Percentiles rank a stretch among this genome's conserved stretches.
phyloP scores from a whole-genome alignment of 2,113 vertebrate species.

The Arvicanthis niloticus region DNA sequence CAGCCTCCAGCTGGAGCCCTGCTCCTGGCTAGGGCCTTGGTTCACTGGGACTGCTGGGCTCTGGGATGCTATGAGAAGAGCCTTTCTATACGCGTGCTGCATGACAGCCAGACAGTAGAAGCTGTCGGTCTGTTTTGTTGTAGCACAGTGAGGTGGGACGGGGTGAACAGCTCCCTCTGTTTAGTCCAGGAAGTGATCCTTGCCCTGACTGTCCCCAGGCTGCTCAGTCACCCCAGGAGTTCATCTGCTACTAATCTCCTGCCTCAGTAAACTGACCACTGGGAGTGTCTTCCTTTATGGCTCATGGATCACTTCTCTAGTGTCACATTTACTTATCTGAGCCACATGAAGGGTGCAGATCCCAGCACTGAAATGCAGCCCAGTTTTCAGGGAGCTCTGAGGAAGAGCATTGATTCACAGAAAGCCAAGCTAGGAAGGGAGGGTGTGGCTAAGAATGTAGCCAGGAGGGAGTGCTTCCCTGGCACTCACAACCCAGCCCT shows the following conservation, averaged over 20 bases:
- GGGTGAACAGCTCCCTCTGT: slow-evolving; percentile 10
- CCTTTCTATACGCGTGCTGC: slow-evolving; percentile 40
- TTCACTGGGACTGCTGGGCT: not conserved
- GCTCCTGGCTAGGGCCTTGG: not conserved
- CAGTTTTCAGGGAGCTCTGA: not conserved
- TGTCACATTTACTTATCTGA: not conserved
- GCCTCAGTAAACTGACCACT: not conserved
- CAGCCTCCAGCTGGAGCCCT: not conserved
- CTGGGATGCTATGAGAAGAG: slow-evolving; percentile 48
- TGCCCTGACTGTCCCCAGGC: not conserved
- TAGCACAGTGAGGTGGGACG: slow-evolving; percentile 4
- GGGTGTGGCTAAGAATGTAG: not conserved
- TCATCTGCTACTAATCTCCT: slow-evolving; percentile 10
- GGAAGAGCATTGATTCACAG: not conserved
- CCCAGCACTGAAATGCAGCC: not conserved
- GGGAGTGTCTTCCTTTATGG: slow-evolving; percentile 4
- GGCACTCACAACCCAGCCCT: not conserved
- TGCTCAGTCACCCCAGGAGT: slow-evolving; percentile 4
- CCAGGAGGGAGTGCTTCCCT: too few relatives aligned
- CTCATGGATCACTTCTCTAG: not conserved
- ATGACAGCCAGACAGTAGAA: slow-evolving; percentile 48
- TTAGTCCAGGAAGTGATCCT: slow-evolving; percentile 6
- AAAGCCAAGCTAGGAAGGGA: not conserved
- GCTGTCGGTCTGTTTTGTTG: slow-evolving; percentile 50
- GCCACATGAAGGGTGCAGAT: not conserved